A percentile compares a stretch with the other conserved stretches of the same genome.
phyloP scores from a whole-genome alignment of 2,113 vertebrate species.

The Oncorhynchus gorbuscha region DNA sequence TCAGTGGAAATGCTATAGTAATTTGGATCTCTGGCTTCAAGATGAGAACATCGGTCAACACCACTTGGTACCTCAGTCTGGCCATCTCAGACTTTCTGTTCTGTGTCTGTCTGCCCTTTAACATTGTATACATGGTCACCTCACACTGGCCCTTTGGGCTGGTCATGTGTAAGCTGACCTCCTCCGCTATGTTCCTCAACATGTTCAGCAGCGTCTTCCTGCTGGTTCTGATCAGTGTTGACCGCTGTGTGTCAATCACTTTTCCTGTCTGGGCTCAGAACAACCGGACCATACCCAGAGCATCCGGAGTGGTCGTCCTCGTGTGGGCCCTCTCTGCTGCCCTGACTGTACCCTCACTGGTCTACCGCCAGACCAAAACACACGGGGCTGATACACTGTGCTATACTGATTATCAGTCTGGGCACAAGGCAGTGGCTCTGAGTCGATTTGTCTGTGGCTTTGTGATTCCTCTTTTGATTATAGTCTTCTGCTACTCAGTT shows the following conservation, averaged over 20 bases:
- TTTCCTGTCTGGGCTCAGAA: slow-evolving; percentile 89
- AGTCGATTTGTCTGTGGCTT: slow-evolving; percentile 80
- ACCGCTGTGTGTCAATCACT: slow-evolving; percentile 79
- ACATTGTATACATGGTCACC: slow-evolving; percentile 58
- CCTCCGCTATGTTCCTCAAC: slow-evolving; percentile 82
- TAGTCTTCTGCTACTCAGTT: slow-evolving; percentile 75
- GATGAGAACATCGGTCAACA: slow-evolving; percentile 85
- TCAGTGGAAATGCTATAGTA: slow-evolving; percentile 82
- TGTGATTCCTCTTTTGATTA: slow-evolving; percentile 77
- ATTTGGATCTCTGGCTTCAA: slow-evolving; percentile 81
- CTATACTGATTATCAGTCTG: slow-evolving; percentile 69
- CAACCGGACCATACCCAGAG: slow-evolving; percentile 69
- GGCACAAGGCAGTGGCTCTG: slow-evolving; percentile 51
- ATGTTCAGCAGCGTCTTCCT: slow-evolving; percentile 90
- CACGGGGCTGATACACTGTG: slow-evolving; percentile 58
- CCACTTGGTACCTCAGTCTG: slow-evolving; percentile 84
- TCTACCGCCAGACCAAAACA: slow-evolving; percentile 73
- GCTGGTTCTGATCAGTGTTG: slow-evolving; percentile 82
- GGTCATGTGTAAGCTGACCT: slow-evolving; percentile 82
- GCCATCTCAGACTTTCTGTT: slow-evolving; percentile 84
- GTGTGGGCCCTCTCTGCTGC: slow-evolving; percentile 79
- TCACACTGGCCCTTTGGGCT: slow-evolving; percentile 82
- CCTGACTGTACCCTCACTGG: slow-evolving; percentile 77
- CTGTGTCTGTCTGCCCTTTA: slow-evolving; percentile 79
- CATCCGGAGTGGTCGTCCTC: slow-evolving; percentile 46